phyloP scores from a whole-genome alignment of 2,113 vertebrate species.

The Oryzias woworae region DNA sequence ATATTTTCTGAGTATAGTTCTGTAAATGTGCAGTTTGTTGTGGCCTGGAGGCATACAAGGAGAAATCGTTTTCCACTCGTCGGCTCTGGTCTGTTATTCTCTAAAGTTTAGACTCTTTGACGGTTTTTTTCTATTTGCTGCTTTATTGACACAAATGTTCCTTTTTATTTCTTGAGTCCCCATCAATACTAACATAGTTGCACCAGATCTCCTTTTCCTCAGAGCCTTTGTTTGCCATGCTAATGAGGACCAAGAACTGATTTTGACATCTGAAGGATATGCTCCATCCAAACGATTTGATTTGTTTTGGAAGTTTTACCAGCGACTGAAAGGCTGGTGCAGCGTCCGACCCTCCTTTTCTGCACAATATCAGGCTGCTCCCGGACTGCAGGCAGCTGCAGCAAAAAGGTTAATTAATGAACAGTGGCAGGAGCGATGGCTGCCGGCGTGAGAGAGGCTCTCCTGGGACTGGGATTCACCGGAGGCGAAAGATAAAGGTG shows the following conservation, averaged over 20 bases:
- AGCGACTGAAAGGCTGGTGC: conserved; percentile 20
- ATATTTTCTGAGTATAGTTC: too few relatives aligned
- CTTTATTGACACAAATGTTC: conserved; percentile 66
- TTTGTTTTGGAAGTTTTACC: conserved; percentile 31
- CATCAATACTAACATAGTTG: conserved; percentile 65
- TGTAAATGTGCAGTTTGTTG: too few relatives aligned
- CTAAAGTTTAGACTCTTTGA: too few relatives aligned
- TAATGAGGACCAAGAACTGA: conserved; percentile 25
- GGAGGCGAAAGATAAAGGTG: conserved; percentile 51
- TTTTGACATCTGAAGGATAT: conserved; percentile 39
- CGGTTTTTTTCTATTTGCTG: neutral
- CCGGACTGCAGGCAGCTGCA: conserved; percentile 53
- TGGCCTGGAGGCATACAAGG: too few relatives aligned
- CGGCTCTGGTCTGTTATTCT: too few relatives aligned
- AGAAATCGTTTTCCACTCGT: too few relatives aligned
- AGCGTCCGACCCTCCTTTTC: conserved; percentile 43
- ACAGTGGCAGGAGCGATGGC: conserved; percentile 58
- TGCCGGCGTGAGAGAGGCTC: conserved; percentile 46
- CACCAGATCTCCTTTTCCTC: conserved; percentile 51
- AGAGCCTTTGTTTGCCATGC: conserved; percentile 33
- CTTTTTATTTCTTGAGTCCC: conserved; percentile 63
- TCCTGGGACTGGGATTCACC: conserved; percentile 49
- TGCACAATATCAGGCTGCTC: conserved; percentile 37
- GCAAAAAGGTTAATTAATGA: conserved; percentile 76
- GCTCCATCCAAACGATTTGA: conserved; percentile 4